Base-by-base conservation (phyloP, 2,113 vertebrate species). In the Gallinago paraguaiae region DNA sequence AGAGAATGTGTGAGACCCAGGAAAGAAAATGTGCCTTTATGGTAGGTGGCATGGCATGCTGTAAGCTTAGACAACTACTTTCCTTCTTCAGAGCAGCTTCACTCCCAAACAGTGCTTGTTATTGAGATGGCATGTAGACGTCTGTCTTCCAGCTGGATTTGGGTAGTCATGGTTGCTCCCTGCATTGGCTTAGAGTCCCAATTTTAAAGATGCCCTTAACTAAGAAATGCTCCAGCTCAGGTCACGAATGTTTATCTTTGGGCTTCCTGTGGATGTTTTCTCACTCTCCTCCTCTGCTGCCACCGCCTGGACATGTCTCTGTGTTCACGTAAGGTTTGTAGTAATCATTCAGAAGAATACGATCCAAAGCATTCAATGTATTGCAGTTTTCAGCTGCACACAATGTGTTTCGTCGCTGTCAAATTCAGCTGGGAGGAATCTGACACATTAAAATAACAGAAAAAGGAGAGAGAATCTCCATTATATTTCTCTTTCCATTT, bases 221-320 rank as follows among this genome's bases (percentile, higher is more conserved):
- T 45, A 57, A n/a, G 53, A 54, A 90, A 71, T 19, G 35, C 20
- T 86, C 23, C 59, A 11, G 61, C 22, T 65, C 48, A 8, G 14
- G 25, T 43, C 43, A 10, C 17, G 17, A 0, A 17, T 13, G 11
- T 4, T 70, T 20, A 12, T 17, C 37, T 46, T 20, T 0, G 2
- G 7, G 9, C 6, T 90, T 37, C 20, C 30, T 5, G 31, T 1
- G 15, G 59, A 1, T 18, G 9, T n/a, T 77, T 70, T 13, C 60
- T 88, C 77, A 77, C 41, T 97, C 97, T 54, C 95, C 97, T 37
- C 93, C 98, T 46, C 98, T 98, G 48, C 98, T 98, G 98, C 98
- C 98, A 96, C 85, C 96, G 23, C 15, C 64, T 86, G 95, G 96
- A 6, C 60, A 11, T 2, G 10, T 45, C 46, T 23, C 33, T 6